Evolutionary conservation across 2,888 invertebrate species (phyloP).

Genomic region (Volucella inflata): DNA sequence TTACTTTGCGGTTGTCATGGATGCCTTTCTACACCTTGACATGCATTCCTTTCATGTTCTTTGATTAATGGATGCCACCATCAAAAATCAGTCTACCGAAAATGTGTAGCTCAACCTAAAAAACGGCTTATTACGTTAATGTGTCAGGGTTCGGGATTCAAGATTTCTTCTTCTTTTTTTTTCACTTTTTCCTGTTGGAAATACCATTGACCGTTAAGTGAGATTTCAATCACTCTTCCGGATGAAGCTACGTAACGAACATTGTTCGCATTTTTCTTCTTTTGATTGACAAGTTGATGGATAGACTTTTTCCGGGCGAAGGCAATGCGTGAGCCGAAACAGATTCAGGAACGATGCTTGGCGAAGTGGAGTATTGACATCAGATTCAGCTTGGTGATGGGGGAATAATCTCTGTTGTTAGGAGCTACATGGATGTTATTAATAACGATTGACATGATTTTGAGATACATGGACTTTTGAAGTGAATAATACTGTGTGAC

Average conservation of each 20-base stretch:
- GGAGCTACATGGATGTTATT: slow-evolving; percentile 37
- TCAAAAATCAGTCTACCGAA: slow-evolving; percentile 44
- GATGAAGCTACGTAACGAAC: slow-evolving; percentile 4
- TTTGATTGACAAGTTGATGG: slow-evolving; percentile 54
- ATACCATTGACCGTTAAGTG: slow-evolving; percentile 55
- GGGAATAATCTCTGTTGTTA: slow-evolving; percentile 16
- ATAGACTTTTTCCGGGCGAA: slow-evolving; percentile 34
- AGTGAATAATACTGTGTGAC: background rate
- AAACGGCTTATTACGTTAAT: slow-evolving; percentile 56
- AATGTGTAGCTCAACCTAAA: slow-evolving; percentile 21
- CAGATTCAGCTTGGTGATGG: slow-evolving; percentile 55
- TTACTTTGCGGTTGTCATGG: slow-evolving; percentile 32
- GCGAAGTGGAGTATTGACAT: slow-evolving; percentile 52
- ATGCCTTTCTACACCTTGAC: background rate
- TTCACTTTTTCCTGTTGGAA: background rate
- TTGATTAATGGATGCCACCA: slow-evolving; percentile 30
- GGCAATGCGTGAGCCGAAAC: slow-evolving; percentile 5
- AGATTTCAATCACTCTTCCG: slow-evolving; percentile 55
- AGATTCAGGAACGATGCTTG: slow-evolving; percentile 43
- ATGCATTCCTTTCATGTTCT: slow-evolving; percentile 13
- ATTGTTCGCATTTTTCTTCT: slow-evolving; percentile 48
- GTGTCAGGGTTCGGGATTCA: slow-evolving; percentile 4
- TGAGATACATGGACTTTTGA: background rate
- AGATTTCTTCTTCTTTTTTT: background rate
- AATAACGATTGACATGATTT: slow-evolving; percentile 37